Evolutionary conservation across 2,797 vertebrate genomes (phyloP).

Genomic region (Chaetophractus vellerosus): DNA sequence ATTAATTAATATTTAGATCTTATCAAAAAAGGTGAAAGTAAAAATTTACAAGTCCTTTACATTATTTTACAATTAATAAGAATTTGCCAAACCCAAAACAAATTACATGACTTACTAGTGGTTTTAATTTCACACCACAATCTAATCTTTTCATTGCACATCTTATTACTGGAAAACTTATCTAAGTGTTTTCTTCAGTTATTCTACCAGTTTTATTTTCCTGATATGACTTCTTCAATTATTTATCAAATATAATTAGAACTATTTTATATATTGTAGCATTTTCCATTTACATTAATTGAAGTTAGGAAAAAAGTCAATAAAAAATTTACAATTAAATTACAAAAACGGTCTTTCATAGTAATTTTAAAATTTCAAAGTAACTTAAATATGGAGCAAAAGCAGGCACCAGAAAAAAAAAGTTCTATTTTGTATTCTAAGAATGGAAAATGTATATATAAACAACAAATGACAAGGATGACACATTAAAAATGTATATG

Average conservation of each 20-base stretch:
- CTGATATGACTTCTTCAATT: conserved; percentile 1
- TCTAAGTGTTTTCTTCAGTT: conserved; percentile 67
- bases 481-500: neutral
- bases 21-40: neutral
- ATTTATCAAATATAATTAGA: conserved; percentile 33
- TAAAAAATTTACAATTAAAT: conserved; percentile 61
- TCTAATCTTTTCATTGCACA: conserved; percentile 59
- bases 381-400: conserved; percentile 57
- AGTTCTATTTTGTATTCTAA: conserved; percentile 27
- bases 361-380: conserved; percentile 29
- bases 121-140: conserved; percentile 25
- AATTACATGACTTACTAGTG: neutral
- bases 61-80: conserved; percentile 60
- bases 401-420: neutral
- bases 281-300: conserved; percentile 21
- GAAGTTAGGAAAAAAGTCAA: conserved; percentile 1
- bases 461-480: neutral
- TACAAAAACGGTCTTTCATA: conserved; percentile 60
- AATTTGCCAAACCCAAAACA: conserved; percentile 36
- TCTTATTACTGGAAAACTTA: conserved; percentile 48
- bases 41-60: conserved; percentile 25
- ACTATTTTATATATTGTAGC: conserved; percentile 8
- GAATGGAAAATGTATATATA: conserved; percentile 8
- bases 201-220: conserved; percentile 34
- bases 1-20: conserved; percentile 26